Base-by-base conservation (phyloP, 2,113 vertebrate genomes). In the Progne subis region DNA sequence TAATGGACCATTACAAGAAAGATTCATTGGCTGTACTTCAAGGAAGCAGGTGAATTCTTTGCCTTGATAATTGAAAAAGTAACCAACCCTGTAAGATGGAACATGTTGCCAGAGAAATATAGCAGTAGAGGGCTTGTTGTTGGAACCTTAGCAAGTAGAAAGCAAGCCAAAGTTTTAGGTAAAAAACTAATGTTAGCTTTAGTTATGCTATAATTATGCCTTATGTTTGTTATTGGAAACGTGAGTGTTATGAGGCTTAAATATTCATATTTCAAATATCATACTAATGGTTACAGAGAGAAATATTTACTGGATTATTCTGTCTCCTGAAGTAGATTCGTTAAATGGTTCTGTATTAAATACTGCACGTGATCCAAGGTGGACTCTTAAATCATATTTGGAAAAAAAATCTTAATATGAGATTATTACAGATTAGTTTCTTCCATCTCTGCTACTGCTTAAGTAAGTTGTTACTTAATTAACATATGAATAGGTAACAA, bases 11-110 rank as follows among this genome's bases (percentile, higher is more conserved):
- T 90, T 91, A 77, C 21, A 88, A 47, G 41, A 70, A 80, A 70
- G 50, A 74, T 18, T 93, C 15, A 71, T 59, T 93, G 55, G 21
- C 68, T 86, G 26, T 86, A 11, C 79, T 92, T 86, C 61, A 90
- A 81, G 39, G 68, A 94, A 94, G 55, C 43, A 86, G 59, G 79
- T 86, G 20, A 93, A 67, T 77, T 94, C 59, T 76, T 95, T 95
- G 39, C 56, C 43, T 74, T 93, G 55, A n/a, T 90, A 85, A 86
- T 52, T 91, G 79, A 80, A 69, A 88, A 91, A 68, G 67, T 95
- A 88, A 90, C 55, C 50, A 87, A 31, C 50, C 29, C 61, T 85
- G 6, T 82, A 70, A 6, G 11, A 61, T 18, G 65, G 24, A 72
- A 43, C 0, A 2, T 34, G 18, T 65, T 82, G 46, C 61, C 15